A percentile compares a stretch with the other conserved stretches of the same genome.
Evolutionary conservation across 2,888 invertebrate species (phyloP).

Genomic region (Thysanoteuthis rhombus): DNA sequence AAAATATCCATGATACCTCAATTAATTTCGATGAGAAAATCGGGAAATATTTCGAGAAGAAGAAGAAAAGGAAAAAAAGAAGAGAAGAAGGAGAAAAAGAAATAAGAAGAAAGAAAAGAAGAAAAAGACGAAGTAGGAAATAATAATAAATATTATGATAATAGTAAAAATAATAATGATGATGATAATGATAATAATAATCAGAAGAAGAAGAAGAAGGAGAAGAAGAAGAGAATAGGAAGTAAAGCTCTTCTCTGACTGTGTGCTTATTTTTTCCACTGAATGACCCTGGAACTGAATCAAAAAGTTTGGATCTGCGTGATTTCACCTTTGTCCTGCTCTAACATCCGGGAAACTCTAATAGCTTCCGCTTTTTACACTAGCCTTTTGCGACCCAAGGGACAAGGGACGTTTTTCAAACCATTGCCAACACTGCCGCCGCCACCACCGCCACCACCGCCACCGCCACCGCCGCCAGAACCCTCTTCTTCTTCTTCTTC

Average conservation of each 20-base stretch:
- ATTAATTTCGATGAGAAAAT: too few relatives aligned
- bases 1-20: too few relatives aligned
- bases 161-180: neutral
- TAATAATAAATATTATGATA: too few relatives aligned
- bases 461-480: too few relatives aligned
- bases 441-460: too few relatives aligned
- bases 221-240: neutral
- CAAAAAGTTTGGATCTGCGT: neutral
- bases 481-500: too few relatives aligned
- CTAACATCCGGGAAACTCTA: neutral
- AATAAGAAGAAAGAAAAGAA: too few relatives aligned
- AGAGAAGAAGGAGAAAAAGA: too few relatives aligned
- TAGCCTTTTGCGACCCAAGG: neutral
- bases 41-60: too few relatives aligned
- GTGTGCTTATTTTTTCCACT: neutral
- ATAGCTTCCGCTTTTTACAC: neutral
- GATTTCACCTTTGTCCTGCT: conserved; percentile 12
- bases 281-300: neutral
- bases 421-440: too few relatives aligned
- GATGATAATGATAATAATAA: neutral
- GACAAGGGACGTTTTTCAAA: neutral
- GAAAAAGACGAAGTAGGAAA: too few relatives aligned
- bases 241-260: neutral
- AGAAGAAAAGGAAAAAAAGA: too few relatives aligned
- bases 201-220: neutral